Evolutionary conservation across 2,888 invertebrate species (phyloP), one percentile per base, ranked within the genome.

Genomic region (Teleiodes luculella): DNA sequence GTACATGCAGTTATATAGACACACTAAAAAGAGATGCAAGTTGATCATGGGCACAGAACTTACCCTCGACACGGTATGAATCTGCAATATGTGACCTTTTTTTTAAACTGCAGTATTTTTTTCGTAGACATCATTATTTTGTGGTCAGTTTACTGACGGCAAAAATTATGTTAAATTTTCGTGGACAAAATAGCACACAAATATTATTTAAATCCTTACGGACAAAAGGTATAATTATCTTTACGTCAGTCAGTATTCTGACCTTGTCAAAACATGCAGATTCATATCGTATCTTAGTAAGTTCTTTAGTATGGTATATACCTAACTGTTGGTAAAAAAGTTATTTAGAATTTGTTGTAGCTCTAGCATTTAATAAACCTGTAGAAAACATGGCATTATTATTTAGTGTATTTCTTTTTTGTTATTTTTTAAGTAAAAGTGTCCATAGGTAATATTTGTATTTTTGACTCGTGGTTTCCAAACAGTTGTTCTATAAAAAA

Each of bases 61-160:
- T 69, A 70, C 86, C 57, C 74, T 77, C 60, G 84, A 85, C 66
- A 85, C 87, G 87, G 87, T 87, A 86, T 75, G 75, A 63, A 66
- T 55, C 52, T 57, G 56, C 57, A 10, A 24, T 8, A 37, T 20
- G 13, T 4, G 20, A n/a, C 2, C 11, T 37, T 49, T 28, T 20
- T 37, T 47, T 33, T 3, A 4, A 13, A 7, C 37, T 37, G 3
- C 28, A 43, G 14, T 46, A 16, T 16, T 31, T 31, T 45, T 31
- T 46, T 30, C 5, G 31, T 46, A 46, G 31, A 35, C 11, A n/a
- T 11, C 31, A 46, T 46, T 31, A 30, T 28, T 28, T 48, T 48
- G 16, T 10, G 13, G 47, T 47, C 14, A 10, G 30, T 14, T 20
- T 43, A 11, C 43, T 24, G 43, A 43, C 43, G 3, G 20, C 24